Base-by-base conservation (phyloP, 2,888 invertebrate genomes). In the Hecatera dysodea region DNA sequence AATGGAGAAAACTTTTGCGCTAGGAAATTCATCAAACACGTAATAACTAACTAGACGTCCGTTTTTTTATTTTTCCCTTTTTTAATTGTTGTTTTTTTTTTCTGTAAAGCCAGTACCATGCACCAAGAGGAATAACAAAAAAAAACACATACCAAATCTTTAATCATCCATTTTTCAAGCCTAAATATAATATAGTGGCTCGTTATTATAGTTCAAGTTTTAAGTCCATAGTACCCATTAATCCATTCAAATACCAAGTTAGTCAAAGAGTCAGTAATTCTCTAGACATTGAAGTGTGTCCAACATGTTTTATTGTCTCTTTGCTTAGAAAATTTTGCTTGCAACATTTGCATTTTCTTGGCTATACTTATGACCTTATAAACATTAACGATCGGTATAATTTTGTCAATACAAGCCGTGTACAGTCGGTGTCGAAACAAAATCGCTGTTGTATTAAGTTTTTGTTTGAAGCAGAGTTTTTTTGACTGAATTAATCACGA, bases 351-450 rank as follows among this genome's bases (percentile, higher is more conserved):
- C 78, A 71, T 79, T 79, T 79, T 79, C 81, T 71, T 33, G 50
- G 0, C 22, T 29, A 27, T 79, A 79, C 79, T 79, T 79, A 79
- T 81, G 67, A 81, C 61, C 67, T 61, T 64, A 77, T 79, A 79
- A 81, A 79, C 57, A 67, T 79, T 81, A 79, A 79, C 50, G 79
- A 81, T 67, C n/a, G 63, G 48, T 78, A 78, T 81, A 78, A 80
- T 81, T 78, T 84, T 72, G 70, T 74, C 82, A 81, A 55, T 81
- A 79, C 81, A 69, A 80, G 71, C 73, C 59, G 46, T 50, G 61
- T 74, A 69, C 75, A 75, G 52, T 83, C 70, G 22, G 19, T 53
- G 46, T n/a, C 57, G 17, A 42, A 75, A 63, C 15, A 46, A 12
- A n/a, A 2, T 42, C 11, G 33, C 12, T 1, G 6, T 36, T 59